A percentile compares a stretch with the other conserved stretches of the same genome.
Conservation (phyloP, 2,888 invertebrate genomes). For the Eledona agricola region DNA sequence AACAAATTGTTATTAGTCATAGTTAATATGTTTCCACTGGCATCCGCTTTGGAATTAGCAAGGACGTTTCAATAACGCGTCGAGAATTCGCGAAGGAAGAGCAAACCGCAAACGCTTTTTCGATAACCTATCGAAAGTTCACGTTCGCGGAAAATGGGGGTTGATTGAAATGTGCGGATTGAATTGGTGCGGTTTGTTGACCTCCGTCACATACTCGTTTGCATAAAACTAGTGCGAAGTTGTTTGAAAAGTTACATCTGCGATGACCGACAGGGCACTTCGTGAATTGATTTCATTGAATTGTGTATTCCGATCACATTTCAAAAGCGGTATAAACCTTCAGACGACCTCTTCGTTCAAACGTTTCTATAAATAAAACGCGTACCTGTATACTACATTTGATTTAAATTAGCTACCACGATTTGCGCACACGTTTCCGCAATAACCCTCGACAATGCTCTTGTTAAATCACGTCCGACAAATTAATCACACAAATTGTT, state of each 20-base stretch:
- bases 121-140: constrained; percentile 8
- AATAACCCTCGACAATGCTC: too few relatives aligned
- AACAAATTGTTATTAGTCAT: constrained; percentile 15
- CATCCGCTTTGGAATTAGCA: constrained; percentile 22
- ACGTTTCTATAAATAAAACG: too few relatives aligned
- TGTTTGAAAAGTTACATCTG: background rate
- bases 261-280: background rate
- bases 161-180: constrained; percentile 14
- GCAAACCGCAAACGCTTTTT: constrained; percentile 9
- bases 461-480: too few relatives aligned
- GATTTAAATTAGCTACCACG: too few relatives aligned
- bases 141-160: constrained; percentile 5
- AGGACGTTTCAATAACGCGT: constrained; percentile 26
- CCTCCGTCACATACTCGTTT: constrained; percentile 16
- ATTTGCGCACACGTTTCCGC: too few relatives aligned
- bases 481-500: too few relatives aligned
- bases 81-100: constrained; percentile 5
- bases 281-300: constrained; percentile 1
- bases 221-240: constrained; percentile 18
- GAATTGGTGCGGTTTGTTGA: constrained; percentile 29
- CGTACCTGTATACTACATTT: too few relatives aligned
- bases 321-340: background rate
- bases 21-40: constrained; percentile 14
- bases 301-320: background rate
- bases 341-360: too few relatives aligned